These are phyloP conservation scores for Dasypogon diadema DNA, from an alignment of 2,888 invertebrate genomes.

Conservation along the genomic window DNA sequence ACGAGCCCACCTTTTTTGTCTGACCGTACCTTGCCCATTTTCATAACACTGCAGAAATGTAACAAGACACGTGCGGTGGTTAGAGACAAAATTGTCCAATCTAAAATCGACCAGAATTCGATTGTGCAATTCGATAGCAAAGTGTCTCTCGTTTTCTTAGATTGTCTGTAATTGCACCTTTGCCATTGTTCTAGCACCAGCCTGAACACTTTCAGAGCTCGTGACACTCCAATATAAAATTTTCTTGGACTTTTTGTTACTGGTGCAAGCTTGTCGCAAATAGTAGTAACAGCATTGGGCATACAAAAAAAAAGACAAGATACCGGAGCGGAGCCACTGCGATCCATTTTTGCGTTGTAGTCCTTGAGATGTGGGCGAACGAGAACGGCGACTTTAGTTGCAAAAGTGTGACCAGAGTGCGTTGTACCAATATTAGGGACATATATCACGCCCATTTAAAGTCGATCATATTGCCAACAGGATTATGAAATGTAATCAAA, in stretches of 20 bases:
- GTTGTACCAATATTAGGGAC: slow-evolving; percentile 26
- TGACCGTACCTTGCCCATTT: slow-evolving; percentile 8
- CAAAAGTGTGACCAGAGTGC: slow-evolving; percentile 34
- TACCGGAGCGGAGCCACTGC: slow-evolving; percentile 19
- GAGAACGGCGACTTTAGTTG: neutral
- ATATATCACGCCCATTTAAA: slow-evolving; percentile 46
- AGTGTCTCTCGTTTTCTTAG: slow-evolving; percentile 45
- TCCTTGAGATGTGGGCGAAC: slow-evolving; percentile 45
- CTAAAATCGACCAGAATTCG: slow-evolving; percentile 45
- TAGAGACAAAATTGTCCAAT: slow-evolving; percentile 42
- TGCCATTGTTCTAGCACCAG: slow-evolving; percentile 47
- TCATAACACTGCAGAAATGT: slow-evolving; percentile 18
- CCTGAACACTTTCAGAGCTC: slow-evolving; percentile 47
- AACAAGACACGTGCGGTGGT: slow-evolving; percentile 46
- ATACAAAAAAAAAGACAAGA: neutral
- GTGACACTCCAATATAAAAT: slow-evolving; percentile 29
- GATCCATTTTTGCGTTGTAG: neutral
- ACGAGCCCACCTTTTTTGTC: slow-evolving; percentile 39
- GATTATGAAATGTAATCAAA: slow-evolving; percentile 47
- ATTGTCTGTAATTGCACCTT: slow-evolving; percentile 47
- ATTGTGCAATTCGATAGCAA: slow-evolving; percentile 51
- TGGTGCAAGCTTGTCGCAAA: slow-evolving; percentile 3
- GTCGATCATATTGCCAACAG: slow-evolving; percentile 30
- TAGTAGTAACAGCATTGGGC: slow-evolving; percentile 1
- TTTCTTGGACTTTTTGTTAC: neutral